Base-by-base conservation (phyloP, 2,888 invertebrate genomes). In the Thecophora atra region DNA sequence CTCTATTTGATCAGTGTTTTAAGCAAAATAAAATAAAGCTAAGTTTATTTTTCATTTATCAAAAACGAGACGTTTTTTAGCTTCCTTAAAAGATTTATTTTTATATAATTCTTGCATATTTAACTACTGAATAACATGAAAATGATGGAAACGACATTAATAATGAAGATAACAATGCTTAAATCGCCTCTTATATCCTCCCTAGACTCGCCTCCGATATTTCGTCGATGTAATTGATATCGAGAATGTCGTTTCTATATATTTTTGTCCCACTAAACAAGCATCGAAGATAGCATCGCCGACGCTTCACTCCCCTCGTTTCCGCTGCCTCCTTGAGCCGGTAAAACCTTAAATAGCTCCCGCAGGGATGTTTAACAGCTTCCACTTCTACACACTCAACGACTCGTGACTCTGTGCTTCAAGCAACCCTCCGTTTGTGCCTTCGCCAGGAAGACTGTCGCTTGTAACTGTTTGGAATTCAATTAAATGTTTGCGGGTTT, bases 341-440 rank as follows among this genome's bases (percentile, higher is more conserved):
- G 52, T 76, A 76, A 78, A 81, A 78, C 82, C 82, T 80, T 83
- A 85, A 85, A 82, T 85, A 83, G 85, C 83, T 84, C 84, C 85
- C 85, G 77, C 74, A 83, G 84, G 85, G 85, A 84, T 84, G 83
- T 83, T 85, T 84, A 84, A 78, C 78, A 77, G 72, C 72, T 44
- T 28, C 24, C 4, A 4, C 47, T 11, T 47, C n/a, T 11, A 47
- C 4, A 47, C n/a, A 6, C 4, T n/a, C 56, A 54, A 67, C 69
- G 30, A 42, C 56, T 51, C 66, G 52, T 26, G 26, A n/a, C n/a
- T n/a, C 37, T 37, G 11, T 54, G 19, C 56, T 37, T 42, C 19
- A 15, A 60, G 21, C 71, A 74, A 67, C 72, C 72, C 72, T 69
- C 72, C 30, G 17, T n/a, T n/a, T n/a, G n/a, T n/a, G n/a, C n/a